These are phyloP conservation scores for Drosophila nr. perissopoda DNA, from an alignment of 2,888 invertebrate genomes.

Conservation along the genomic window DNA sequence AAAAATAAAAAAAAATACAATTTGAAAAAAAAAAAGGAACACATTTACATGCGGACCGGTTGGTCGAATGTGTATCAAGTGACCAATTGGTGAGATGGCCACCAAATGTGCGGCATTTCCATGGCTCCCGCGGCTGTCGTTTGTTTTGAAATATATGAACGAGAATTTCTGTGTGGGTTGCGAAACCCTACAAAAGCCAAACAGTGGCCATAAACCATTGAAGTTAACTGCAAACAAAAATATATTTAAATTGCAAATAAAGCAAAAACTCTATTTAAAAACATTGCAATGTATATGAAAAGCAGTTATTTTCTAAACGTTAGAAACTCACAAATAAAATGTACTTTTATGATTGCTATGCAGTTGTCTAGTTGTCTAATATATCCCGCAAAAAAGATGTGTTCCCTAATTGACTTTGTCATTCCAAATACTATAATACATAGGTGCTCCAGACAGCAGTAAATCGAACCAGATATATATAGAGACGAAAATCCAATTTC, in stretches of 20 bases:
- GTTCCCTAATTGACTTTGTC: neutral
- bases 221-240: neutral
- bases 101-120: constrained; percentile 60
- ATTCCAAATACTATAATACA: too few relatives aligned
- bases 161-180: constrained; percentile 31
- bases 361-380: neutral
- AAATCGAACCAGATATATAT: too few relatives aligned
- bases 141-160: constrained; percentile 56
- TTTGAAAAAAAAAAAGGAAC: constrained; percentile 11
- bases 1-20: constrained; percentile 2
- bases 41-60: constrained; percentile 36
- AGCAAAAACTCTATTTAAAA: too few relatives aligned
- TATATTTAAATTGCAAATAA: neutral
- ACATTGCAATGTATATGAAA: too few relatives aligned
- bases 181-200: constrained; percentile 57
- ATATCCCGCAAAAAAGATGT: neutral
- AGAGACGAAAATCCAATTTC: too few relatives aligned
- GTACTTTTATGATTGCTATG: neutral
- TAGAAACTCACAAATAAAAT: neutral
- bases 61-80: constrained; percentile 69
- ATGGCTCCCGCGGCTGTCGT: constrained; percentile 76
- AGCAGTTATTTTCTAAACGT: too few relatives aligned
- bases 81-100: constrained; percentile 66
- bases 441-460: neutral
- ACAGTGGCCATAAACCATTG: constrained; percentile 44